Evolutionary conservation across 2,888 invertebrate genomes (phyloP), one percentile per base, ranked within the genome.

Genomic region (Nomada ruficornis): DNA sequence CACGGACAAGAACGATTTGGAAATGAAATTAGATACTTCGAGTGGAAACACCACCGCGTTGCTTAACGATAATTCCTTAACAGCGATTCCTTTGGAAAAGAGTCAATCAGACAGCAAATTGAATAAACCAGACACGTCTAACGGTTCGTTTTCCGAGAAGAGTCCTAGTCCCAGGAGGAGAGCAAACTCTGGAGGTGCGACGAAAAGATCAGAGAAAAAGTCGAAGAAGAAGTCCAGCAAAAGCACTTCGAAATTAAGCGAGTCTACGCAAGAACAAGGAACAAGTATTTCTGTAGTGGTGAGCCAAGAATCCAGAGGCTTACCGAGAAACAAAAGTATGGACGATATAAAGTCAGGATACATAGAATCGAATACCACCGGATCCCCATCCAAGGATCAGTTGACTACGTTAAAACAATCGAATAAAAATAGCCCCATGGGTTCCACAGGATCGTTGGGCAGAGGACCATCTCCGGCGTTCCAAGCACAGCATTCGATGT

Each of bases 71-170:
- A 91, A 89, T 62, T 89, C 85, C 26, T 82, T 93, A 50, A 84
- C 83, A 0, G 84, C 92, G 2, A 92, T 95, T 36, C 94, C 93
- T 0, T 75, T 95, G 72, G 96, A 96, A 90, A 96, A 96, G 88
- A 96, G 96, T 91, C 96, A 96, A 91, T 96, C 96, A 0, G 96
- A 96, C 91, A 96, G 96, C 26, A 96, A 95, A 90, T 93, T 96
- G 23, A 95, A 95, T 87, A 95, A 95, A 81, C 94, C 90, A 0
- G 91, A 90, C 20, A 84, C 76, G 3, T 78, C 84, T 0, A 89
- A 76, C 59, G 84, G 77, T 54, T 89, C 90, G 0, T 90, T 89
- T 15, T 77, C 77, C 0, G 93, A 93, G 47, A 91, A 92, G 26
- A 93, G 92, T 71, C 92, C 92, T 0, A 93, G 92, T 75, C 93